phyloP scores from a whole-genome alignment of 2,888 invertebrate genomes.

The Punctoribates punctum region DNA sequence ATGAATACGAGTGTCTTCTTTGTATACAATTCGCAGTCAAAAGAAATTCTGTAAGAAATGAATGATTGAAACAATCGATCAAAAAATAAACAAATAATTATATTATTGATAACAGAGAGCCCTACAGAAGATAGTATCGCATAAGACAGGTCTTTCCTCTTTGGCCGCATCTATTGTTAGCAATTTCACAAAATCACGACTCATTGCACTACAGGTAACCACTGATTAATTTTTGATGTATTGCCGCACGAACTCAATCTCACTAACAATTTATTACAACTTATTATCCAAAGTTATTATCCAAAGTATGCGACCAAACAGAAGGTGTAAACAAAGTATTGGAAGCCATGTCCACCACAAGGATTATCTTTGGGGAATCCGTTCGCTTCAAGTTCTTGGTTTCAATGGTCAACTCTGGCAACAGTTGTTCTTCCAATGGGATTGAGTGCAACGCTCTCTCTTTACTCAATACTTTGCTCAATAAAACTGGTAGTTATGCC shows the following conservation, averaged over 20 bases:
- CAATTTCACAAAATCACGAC: constrained; percentile 52
- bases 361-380: constrained; percentile 64
- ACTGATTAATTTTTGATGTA: not conserved
- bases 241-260: not conserved
- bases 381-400: constrained; percentile 74
- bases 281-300: constrained; percentile 73
- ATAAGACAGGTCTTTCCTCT: constrained; percentile 49
- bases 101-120: constrained; percentile 32
- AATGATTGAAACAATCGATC: constrained; percentile 5
- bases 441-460: constrained; percentile 67
- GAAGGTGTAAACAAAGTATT: constrained; percentile 77
- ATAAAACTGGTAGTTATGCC: constrained; percentile 59
- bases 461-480: constrained; percentile 77
- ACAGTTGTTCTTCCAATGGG: constrained; percentile 5
- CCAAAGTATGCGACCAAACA: constrained; percentile 66
- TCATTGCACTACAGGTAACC: constrained; percentile 73
- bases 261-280: not conserved
- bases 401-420: constrained; percentile 25
- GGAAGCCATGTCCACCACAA: constrained; percentile 81
- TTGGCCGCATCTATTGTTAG: constrained; percentile 54
- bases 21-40: constrained; percentile 63
- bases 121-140: constrained; percentile 47
- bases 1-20: constrained; percentile 83
- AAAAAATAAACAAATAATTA: not conserved
- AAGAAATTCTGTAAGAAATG: constrained; percentile 50